A percentile compares a stretch with the other conserved stretches of the same genome.
Conservation (phyloP, 2,797 vertebrate genomes). For the Microtus obscurus region DNA sequence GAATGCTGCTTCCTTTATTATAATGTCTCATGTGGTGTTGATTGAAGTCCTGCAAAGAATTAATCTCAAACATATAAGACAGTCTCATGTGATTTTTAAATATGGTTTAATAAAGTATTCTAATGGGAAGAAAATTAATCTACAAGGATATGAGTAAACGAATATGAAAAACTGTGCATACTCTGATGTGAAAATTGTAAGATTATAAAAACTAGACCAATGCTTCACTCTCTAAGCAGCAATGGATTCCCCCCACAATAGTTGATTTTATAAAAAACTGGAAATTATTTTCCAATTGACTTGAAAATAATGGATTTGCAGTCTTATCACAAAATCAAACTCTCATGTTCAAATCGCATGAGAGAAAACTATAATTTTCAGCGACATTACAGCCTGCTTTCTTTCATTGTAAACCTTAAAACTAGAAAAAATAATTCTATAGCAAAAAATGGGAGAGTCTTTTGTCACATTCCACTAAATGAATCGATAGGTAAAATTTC, state of each 20-base stretch:
- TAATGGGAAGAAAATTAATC: not conserved
- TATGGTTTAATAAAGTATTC: not conserved
- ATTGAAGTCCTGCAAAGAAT: not conserved
- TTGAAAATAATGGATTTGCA: slow-evolving; percentile 12
- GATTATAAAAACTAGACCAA: not conserved
- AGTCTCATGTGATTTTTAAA: not conserved
- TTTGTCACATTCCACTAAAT: not conserved
- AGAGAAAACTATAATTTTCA: slow-evolving; percentile 22
- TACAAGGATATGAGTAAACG: not conserved
- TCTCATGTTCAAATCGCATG: not conserved
- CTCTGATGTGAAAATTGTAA: not conserved
- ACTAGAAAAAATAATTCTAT: not conserved
- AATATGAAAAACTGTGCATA: not conserved
- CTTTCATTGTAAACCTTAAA: not conserved
- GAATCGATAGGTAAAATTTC: not conserved
- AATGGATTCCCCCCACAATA: not conserved
- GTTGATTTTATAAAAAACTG: not conserved
- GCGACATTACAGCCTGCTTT: not conserved
- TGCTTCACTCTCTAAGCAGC: not conserved
- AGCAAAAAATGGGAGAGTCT: not conserved
- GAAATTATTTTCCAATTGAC: slow-evolving; percentile 32
- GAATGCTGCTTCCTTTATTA: not conserved
- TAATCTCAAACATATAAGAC: not conserved
- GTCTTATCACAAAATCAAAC: slow-evolving; percentile 24
- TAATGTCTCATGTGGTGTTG: not conserved